Percentiles rank a stretch among this genome's conserved stretches.
Evolutionary conservation across 2,888 invertebrate species (phyloP).

Genomic region (Panorpa germanica): DNA sequence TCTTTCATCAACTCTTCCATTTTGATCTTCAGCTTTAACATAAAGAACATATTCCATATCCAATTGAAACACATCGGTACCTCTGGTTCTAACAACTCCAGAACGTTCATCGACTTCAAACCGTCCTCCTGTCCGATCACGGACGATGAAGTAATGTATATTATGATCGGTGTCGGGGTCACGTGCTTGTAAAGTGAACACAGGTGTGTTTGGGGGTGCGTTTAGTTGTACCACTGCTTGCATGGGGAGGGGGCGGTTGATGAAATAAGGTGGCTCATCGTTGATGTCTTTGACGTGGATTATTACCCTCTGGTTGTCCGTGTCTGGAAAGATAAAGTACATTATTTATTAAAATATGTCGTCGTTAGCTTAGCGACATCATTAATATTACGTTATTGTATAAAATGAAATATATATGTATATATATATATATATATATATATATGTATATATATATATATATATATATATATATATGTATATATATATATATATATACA

Average conservation of each 20-base stretch:
- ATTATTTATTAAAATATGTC: slow-evolving; percentile 1
- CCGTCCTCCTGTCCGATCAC: slow-evolving; percentile 64
- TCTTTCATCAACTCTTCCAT: slow-evolving; percentile 79
- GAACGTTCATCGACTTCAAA: slow-evolving; percentile 83
- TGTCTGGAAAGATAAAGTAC: slow-evolving; percentile 41
- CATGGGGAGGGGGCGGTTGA: slow-evolving; percentile 93
- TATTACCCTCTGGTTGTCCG: slow-evolving; percentile 87
- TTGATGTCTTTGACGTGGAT: slow-evolving; percentile 92
- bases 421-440: no score
- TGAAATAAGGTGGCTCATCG: slow-evolving; percentile 90
- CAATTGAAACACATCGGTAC: slow-evolving; percentile 79
- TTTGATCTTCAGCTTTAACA: slow-evolving; percentile 90
- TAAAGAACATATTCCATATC: slow-evolving; percentile 94
- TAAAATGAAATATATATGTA: slow-evolving; percentile 23
- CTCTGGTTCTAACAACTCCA: slow-evolving; percentile 79
- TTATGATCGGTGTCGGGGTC: slow-evolving; percentile 95
- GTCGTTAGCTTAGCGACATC: neutral
- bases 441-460: no score
- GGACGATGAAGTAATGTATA: slow-evolving; percentile 88
- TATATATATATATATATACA: no score
- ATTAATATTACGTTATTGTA: slow-evolving; percentile 12
- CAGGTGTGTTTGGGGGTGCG: slow-evolving; percentile 86
- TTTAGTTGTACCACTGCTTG: slow-evolving; percentile 93
- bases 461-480: no score
- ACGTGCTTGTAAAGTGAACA: slow-evolving; percentile 91